These are phyloP conservation scores for Tribolium freemani DNA, from an alignment of 2,888 invertebrate genomes.

Conservation along the genomic window DNA sequence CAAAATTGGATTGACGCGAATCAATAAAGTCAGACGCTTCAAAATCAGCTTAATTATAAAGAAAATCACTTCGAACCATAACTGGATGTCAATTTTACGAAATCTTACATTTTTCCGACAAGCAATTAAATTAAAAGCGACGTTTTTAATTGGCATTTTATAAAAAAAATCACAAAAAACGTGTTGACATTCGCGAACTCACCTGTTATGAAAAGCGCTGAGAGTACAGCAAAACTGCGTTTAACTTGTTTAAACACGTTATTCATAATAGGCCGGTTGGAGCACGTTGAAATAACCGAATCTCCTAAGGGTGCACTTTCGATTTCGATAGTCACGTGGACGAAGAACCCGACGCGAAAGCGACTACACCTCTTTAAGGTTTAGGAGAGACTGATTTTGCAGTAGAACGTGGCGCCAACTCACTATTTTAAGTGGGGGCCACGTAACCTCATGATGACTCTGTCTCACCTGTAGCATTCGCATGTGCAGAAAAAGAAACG, in stretches of 20 bases:
- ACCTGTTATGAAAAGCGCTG: slow-evolving; percentile 58
- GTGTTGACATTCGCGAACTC: slow-evolving; percentile 41
- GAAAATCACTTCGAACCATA: slow-evolving; percentile 21
- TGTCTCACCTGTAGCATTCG: slow-evolving; percentile 23
- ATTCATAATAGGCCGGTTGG: slow-evolving; percentile 54
- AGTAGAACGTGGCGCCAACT: slow-evolving; percentile 36
- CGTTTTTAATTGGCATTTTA: background rate
- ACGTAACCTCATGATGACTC: slow-evolving; percentile 6
- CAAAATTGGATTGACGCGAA: slow-evolving; percentile 16
- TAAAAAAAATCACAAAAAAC: slow-evolving; percentile 7
- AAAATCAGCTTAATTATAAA: slow-evolving; percentile 32
- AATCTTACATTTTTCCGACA: background rate
- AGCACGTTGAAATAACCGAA: slow-evolving; percentile 21
- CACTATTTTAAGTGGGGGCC: slow-evolving; percentile 5
- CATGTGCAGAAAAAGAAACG: background rate
- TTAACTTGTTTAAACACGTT: slow-evolving; percentile 57
- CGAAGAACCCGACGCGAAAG: slow-evolving; percentile 25
- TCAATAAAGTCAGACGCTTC: slow-evolving; percentile 15
- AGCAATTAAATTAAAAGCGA: slow-evolving; percentile 1
- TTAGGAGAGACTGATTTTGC: slow-evolving; percentile 49
- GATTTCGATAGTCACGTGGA: slow-evolving; percentile 52
- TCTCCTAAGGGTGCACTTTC: slow-evolving; percentile 33
- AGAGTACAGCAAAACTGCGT: slow-evolving; percentile 57
- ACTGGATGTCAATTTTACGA: slow-evolving; percentile 21
- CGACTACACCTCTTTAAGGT: slow-evolving; percentile 47